Conservation (phyloP, 2,888 invertebrate species). For the Cenopis cana region DNA sequence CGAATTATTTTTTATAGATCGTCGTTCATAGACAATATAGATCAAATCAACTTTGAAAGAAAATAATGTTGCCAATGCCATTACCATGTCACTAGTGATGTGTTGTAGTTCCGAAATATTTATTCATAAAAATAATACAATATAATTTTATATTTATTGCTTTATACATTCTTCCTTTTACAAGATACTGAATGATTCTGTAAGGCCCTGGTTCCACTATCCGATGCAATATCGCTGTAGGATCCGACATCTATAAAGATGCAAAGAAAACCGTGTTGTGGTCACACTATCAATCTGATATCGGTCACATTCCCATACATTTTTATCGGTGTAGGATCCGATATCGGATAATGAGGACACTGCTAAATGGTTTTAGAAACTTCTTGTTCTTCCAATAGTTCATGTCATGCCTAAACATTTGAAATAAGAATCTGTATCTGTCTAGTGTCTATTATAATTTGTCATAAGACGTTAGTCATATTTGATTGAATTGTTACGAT, state of each 20-base stretch:
- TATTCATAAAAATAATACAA: too few relatives aligned
- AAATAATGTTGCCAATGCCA: background rate
- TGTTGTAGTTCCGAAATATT: too few relatives aligned
- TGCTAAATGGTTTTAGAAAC: background rate
- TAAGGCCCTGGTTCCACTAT: too few relatives aligned
- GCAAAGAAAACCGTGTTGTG: too few relatives aligned
- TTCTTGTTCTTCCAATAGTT: background rate
- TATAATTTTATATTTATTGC: background rate
- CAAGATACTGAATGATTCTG: background rate
- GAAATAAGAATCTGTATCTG: constrained; percentile 19
- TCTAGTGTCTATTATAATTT: background rate
- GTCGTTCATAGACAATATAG: constrained; percentile 32
- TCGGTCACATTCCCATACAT: too few relatives aligned
- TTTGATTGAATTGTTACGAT: constrained; percentile 11
- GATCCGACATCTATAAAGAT: too few relatives aligned
- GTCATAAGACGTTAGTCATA: constrained; percentile 7
- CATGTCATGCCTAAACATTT: constrained; percentile 10
- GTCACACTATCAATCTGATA: too few relatives aligned
- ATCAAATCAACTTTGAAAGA: background rate
- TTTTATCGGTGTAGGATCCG: too few relatives aligned
- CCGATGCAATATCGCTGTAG: too few relatives aligned
- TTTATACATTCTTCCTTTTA: background rate
- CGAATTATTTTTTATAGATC: background rate
- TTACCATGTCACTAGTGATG: background rate
- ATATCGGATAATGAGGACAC: too few relatives aligned